These are phyloP conservation scores for Sus scrofa DNA, from an alignment of 2,113 vertebrate genomes.

Conservation along the genomic window T2T-Sscrofa CM000825.6:72802001-72802500, in stretches of 20 bases:
- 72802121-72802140: neutral
- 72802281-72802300: constrained; percentile 12
- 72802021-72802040: rapidly evolving
- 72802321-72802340: constrained; percentile 67
- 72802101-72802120: neutral
- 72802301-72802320: constrained; percentile 49
- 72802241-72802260: neutral
- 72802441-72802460: neutral
- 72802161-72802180: neutral
- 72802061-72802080: neutral
- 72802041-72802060: neutral
- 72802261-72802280: neutral
- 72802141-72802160: neutral
- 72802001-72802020: neutral
- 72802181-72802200: neutral
- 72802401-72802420: constrained; percentile 73
- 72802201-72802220: no score
- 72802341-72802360: constrained; percentile 73
- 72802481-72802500: no score
- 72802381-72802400: constrained; percentile 52
- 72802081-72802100: neutral
- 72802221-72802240: neutral
- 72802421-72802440: constrained; percentile 18
- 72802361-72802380: constrained; percentile 74
- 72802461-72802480: neutral